Percentiles rank a stretch among this genome's conserved stretches.
Evolutionary conservation across 2,888 invertebrate species (phyloP).

Genomic region (Phasia obesa): DNA sequence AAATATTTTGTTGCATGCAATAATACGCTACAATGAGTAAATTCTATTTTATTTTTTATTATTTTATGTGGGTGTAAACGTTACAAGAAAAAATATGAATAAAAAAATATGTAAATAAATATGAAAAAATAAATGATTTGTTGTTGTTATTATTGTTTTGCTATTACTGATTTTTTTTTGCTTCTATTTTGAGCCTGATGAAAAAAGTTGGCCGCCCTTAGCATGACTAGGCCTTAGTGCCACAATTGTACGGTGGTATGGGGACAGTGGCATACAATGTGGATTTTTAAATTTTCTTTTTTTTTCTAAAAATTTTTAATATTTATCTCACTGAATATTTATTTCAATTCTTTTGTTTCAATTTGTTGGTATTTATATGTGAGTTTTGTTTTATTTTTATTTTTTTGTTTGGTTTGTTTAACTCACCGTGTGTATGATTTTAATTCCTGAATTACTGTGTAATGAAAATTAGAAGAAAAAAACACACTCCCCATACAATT

Average conservation of each 20-base stretch:
- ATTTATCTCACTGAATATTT: slow-evolving; percentile 57
- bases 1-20: slow-evolving; percentile 55
- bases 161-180: slow-evolving; percentile 45
- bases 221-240: slow-evolving; percentile 58
- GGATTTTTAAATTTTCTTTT: slow-evolving; percentile 14
- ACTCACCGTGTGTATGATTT: slow-evolving; percentile 47
- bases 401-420: slow-evolving; percentile 25
- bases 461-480: slow-evolving; percentile 31
- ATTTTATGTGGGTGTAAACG: slow-evolving; percentile 47
- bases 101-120: no score
- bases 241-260: slow-evolving; percentile 17
- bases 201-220: slow-evolving; percentile 61
- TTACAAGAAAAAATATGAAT: slow-evolving; percentile 1
- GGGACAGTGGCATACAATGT: slow-evolving; percentile 9
- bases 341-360: slow-evolving; percentile 60
- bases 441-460: slow-evolving; percentile 46
- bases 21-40: slow-evolving; percentile 62
- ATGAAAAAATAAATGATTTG: slow-evolving; percentile 46
- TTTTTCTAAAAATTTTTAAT: slow-evolving; percentile 58
- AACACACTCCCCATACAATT: slow-evolving; percentile 25
- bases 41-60: slow-evolving; percentile 24
- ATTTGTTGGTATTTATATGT: not conserved
- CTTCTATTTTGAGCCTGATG: slow-evolving; percentile 46
- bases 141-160: slow-evolving; percentile 45
- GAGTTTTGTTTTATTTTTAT: not conserved